Conservation (phyloP, 2,113 vertebrate genomes). For the Pluvianellus socialis region DNA sequence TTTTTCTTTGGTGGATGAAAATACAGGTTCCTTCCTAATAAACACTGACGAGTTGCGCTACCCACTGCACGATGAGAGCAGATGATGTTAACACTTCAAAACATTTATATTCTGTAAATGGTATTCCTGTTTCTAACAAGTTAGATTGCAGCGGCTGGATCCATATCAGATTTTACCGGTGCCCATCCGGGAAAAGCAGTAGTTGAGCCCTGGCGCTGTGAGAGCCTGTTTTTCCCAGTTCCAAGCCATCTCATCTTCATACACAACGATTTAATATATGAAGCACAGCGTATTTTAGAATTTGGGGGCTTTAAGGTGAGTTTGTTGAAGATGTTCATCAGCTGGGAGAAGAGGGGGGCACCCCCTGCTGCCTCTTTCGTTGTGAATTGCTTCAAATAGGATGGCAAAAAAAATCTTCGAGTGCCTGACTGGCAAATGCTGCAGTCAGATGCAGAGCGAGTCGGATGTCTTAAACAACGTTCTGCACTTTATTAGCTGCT, state of each 20-base stretch:
- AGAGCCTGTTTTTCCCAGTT: not conserved
- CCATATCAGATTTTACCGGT: not conserved
- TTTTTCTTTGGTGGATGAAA: not conserved
- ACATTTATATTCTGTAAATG: not conserved
- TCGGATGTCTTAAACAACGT: not conserved
- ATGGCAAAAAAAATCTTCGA: not conserved
- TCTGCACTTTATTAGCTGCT: not conserved
- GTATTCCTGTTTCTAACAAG: not conserved
- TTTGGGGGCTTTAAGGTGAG: not conserved
- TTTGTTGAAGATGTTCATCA: not conserved
- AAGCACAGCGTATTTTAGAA: not conserved
- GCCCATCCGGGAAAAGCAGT: not conserved
- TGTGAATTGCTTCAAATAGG: not conserved
- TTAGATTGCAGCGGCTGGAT: not conserved
- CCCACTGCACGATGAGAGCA: not conserved
- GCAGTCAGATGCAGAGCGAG: not conserved
- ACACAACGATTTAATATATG: not conserved
- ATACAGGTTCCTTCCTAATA: not conserved
- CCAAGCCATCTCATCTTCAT: not conserved
- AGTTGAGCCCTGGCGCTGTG: not conserved
- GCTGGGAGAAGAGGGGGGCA: not conserved
- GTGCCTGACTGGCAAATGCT: not conserved
- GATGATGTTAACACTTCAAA: not conserved
- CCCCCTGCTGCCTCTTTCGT: not conserved
- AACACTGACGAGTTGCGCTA: not conserved